A percentile compares a stretch with the other conserved stretches of the same genome.
phyloP scores from a whole-genome alignment of 2,888 invertebrate genomes.

The Meandrusa payeni region DNA sequence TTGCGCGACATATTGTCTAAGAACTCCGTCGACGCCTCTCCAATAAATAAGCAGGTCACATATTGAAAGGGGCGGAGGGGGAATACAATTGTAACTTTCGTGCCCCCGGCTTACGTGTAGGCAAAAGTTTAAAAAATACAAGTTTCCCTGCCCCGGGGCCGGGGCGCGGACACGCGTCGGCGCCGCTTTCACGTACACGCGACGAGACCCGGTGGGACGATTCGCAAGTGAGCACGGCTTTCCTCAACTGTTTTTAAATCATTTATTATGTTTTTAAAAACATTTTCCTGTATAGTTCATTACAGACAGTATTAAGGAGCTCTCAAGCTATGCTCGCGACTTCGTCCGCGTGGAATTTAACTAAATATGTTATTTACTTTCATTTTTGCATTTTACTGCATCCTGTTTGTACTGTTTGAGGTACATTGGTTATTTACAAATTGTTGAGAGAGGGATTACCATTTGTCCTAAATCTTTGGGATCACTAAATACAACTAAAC shows the following conservation, averaged over 20 bases:
- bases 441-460: too few species aligned
- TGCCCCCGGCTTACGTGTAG: constrained; percentile 65
- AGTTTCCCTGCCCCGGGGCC: constrained; percentile 53
- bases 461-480: too few species aligned
- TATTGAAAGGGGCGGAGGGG: constrained; percentile 75
- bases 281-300: neutral
- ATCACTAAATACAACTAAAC: too few species aligned
- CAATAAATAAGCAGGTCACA: constrained; percentile 81
- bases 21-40: constrained; percentile 74
- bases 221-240: constrained; percentile 31
- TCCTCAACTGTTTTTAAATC: constrained; percentile 30
- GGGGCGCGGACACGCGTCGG: constrained; percentile 36
- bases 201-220: constrained; percentile 36
- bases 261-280: constrained; percentile 19
- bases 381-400: too few species aligned
- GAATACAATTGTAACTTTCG: constrained; percentile 79
- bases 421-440: too few species aligned
- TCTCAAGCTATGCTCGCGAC: too few species aligned
- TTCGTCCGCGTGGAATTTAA: too few species aligned
- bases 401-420: too few species aligned
- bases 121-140: constrained; percentile 79
- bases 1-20: constrained; percentile 77
- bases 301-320: too few species aligned
- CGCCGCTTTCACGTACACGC: constrained; percentile 53
- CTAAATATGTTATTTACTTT: too few species aligned